Evolutionary conservation across 2,888 invertebrate genomes (phyloP).

Genomic region (Netelia melanura): DNA sequence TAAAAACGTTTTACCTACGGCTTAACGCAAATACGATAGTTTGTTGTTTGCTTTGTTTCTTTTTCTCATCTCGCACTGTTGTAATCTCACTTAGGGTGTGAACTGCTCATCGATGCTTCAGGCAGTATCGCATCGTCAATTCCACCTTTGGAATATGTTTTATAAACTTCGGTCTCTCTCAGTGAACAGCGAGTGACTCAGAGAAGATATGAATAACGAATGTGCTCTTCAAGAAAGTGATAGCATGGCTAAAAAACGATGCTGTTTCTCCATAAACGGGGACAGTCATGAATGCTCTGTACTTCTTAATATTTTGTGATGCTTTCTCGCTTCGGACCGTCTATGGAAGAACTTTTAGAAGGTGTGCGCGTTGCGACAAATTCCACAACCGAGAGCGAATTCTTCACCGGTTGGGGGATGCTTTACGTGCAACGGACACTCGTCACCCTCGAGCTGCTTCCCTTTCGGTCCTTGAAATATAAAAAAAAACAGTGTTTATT

Average conservation of each 20-base stretch:
- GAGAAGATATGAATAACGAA: slow-evolving; percentile 58
- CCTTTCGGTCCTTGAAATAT: slow-evolving; percentile 57
- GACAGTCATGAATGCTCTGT: slow-evolving; percentile 37
- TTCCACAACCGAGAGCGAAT: slow-evolving; percentile 98
- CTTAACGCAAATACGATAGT: slow-evolving; percentile 73
- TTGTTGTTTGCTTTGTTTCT: slow-evolving; percentile 51
- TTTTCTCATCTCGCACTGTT: slow-evolving; percentile 22
- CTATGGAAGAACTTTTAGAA: slow-evolving; percentile 86
- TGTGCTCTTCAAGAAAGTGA: slow-evolving; percentile 24
- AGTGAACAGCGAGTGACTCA: slow-evolving; percentile 29
- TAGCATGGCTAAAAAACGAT: slow-evolving; percentile 26
- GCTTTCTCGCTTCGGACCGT: slow-evolving; percentile 43
- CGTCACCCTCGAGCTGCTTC: slow-evolving; percentile 94
- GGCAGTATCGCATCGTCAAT: slow-evolving; percentile 33
- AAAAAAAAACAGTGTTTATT: background rate
- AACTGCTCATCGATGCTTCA: slow-evolving; percentile 21
- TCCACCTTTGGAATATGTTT: slow-evolving; percentile 26
- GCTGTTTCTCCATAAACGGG: slow-evolving; percentile 48
- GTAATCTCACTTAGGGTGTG: slow-evolving; percentile 49
- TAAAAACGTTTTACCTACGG: slow-evolving; percentile 76
- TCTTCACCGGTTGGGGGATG: slow-evolving; percentile 99
- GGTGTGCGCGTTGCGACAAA: slow-evolving; percentile 97
- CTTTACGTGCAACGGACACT: slow-evolving; percentile 97
- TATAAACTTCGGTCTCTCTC: slow-evolving; percentile 7
- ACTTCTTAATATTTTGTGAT: slow-evolving; percentile 33